A percentile compares a stretch with the other conserved stretches of the same genome.
Evolutionary conservation across 2,113 vertebrate species (phyloP).

Genomic region (Drymodes brunneopygia): DNA sequence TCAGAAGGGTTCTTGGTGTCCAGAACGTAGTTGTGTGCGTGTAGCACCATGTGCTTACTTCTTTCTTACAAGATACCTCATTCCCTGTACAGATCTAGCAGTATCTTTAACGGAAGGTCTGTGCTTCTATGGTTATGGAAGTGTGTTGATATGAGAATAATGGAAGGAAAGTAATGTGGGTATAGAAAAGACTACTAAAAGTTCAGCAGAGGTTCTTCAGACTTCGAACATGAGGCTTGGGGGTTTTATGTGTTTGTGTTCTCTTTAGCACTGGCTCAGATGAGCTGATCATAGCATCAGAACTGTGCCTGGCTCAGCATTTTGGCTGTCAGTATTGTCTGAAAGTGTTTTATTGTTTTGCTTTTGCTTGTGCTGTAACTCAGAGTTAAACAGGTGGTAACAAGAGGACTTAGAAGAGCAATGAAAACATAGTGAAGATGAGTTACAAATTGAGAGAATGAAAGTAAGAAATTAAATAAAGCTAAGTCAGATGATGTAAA

Average conservation of each 20-base stretch:
- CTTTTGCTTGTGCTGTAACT: background rate
- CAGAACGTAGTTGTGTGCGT: fast-evolving
- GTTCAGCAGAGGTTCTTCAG: background rate
- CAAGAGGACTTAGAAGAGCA: background rate
- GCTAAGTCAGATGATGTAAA: background rate
- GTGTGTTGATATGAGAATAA: background rate
- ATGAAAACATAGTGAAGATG: background rate
- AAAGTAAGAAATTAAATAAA: background rate
- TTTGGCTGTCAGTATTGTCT: background rate
- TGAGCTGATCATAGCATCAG: background rate
- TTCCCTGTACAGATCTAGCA: background rate
- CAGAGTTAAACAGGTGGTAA: background rate
- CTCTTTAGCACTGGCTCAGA: background rate
- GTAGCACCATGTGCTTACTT: background rate
- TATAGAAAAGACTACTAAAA: background rate
- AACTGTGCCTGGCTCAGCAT: background rate
- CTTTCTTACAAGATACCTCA: background rate
- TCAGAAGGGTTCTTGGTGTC: background rate
- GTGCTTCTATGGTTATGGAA: background rate
- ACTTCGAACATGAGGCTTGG: background rate
- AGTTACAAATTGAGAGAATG: background rate
- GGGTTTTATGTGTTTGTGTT: background rate
- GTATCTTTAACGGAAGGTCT: background rate
- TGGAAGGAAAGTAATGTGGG: background rate
- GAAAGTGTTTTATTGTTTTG: background rate